Base-by-base conservation (phyloP, 2,797 vertebrate genomes). In the Anolis apletophallus region DNA sequence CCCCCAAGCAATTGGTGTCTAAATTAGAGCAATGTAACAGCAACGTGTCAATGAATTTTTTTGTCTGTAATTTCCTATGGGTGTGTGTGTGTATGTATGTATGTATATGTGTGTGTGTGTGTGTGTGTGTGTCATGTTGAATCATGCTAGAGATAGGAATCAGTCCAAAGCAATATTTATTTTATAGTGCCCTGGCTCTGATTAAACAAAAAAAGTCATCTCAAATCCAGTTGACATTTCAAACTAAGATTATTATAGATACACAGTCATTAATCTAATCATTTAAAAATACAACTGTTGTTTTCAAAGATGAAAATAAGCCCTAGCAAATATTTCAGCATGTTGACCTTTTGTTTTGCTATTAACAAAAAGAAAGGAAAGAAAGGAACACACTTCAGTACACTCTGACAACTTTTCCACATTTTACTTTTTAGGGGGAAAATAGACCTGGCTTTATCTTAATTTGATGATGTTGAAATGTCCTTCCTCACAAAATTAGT, bases 211-310 rank as follows among this genome's bases (percentile, higher is more conserved):
- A n/a, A 94, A 93, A 95, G 95, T 88, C 95, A 94, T 96, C 95
- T 96, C 94, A 96, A 95, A 95, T 95, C 90, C 85, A 95, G 94
- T 95, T 96, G 95, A 96, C 95, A 96, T 97, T 97, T 96, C 92
- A 95, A 96, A 90, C 94, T 90, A 61, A 95, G 95, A 96, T 96
- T 94, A 96, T 96, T 96, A 94, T 90, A 96, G 95, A 96, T 95
- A 94, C 92, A 90, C 91, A 95, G 92, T 91, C 95, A 95, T 96
- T 96, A 95, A 95, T 96, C 96, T 95, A 96, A 95, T 93, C 92
- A 85, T 94, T 95, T 93, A 93, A 91, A 96, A 95, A 96, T 93
- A 90, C 95, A 93, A 95, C 91, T 96, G 92, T 89, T 86, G 91
- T 93, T 92, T 93, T 94, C 94, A 94, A 94, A 95, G 95, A 95